phyloP scores from a whole-genome alignment of 1,140 invertebrate genomes.

The Ephestia elutella region DNA sequence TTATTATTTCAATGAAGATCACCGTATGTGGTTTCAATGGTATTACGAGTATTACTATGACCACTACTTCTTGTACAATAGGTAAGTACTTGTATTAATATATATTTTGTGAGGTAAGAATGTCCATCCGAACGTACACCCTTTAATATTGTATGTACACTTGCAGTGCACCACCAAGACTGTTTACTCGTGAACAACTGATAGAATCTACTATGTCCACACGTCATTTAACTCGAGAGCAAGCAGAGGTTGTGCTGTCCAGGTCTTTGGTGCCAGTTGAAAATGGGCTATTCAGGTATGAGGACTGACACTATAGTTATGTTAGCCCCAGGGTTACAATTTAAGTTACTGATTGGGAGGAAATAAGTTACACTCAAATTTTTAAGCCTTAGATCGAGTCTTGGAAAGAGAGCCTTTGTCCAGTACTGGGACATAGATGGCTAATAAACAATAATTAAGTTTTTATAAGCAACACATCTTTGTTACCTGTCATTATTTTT shows the following conservation, averaged over 20 bases:
- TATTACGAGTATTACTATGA: constrained; percentile 1
- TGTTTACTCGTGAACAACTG: neutral
- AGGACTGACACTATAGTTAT: too few species aligned
- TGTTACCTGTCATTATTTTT: neutral
- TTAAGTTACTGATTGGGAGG: too few species aligned
- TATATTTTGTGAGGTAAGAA: too few species aligned
- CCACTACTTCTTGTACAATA: neutral
- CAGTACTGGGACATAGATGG: too few species aligned
- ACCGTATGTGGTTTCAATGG: neutral
- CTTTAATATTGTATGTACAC: too few species aligned
- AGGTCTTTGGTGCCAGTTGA: neutral
- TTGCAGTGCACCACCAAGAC: neutral
- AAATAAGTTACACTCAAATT: too few species aligned
- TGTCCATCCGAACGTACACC: too few species aligned
- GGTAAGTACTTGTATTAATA: neutral
- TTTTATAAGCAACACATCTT: too few species aligned
- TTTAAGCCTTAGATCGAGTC: too few species aligned
- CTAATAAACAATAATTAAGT: too few species aligned
- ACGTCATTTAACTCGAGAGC: neutral
- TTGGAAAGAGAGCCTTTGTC: too few species aligned
- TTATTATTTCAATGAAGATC: neutral
- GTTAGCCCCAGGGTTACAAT: too few species aligned
- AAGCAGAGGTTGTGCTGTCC: neutral
- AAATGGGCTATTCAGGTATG: neutral
- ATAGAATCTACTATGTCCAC: neutral